Evolutionary conservation across 2,888 invertebrate species (phyloP), one percentile per base, ranked within the genome.

Genomic region (Dascillus cervinus): DNA sequence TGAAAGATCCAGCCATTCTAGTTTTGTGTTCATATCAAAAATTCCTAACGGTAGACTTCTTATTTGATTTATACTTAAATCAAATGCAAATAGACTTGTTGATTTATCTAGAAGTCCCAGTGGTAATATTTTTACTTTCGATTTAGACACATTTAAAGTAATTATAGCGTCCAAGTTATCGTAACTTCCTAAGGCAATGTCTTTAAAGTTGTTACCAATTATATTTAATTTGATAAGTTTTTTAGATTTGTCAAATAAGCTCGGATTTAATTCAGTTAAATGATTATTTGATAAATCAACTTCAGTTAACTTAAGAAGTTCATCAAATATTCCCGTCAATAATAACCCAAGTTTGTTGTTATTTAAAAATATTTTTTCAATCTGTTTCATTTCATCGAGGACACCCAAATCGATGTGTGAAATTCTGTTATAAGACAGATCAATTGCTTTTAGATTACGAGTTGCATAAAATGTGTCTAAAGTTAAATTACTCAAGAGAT

Each of bases 301-400:
- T 13, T 22, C 14, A 22, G 27, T 19, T 14, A 52, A 33, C 11
- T 42, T 32, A 2, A 26, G 22, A 17, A 41, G 31, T 22, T 39
- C 29, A 36, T 52, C 52, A 13, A 52, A 47, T 13, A 44, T 21
- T 6, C 49, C 49, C 4, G 43, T 14, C 23, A 32, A 15, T 4
- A 52, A 24, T 8, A 11, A 11, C 8, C 24, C 13, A 17, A 52
- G 22, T 4, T 27, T 32, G 26, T 52, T 52, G 15, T 46, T 21
- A 26, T 35, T 39, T 20, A 50, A 33, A 31, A 37, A 33, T 17
- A 50, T 34, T 13, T 27, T 22, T 29, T 29, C 28, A 17, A 50
- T 26, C 13, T 36, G 34, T 27, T 23, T 30, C 24, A 44, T 28
- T 20, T 38, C 32, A 24, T 49, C 49, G 14, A 49, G 31, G 4